Evolutionary conservation across 2,888 invertebrate species (phyloP).

Genomic region (Digitonthophagus gazella): DNA sequence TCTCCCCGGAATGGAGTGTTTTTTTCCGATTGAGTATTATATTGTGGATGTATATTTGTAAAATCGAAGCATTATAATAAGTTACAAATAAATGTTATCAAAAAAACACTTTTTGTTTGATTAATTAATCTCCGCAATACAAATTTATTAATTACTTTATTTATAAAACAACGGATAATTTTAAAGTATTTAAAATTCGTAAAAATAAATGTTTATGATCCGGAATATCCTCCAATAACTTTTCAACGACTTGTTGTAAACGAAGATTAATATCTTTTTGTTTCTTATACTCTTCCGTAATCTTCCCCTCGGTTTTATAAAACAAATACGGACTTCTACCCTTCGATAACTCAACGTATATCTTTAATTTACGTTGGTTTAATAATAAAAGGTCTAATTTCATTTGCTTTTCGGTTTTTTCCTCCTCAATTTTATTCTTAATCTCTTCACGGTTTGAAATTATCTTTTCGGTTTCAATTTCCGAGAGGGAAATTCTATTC

Average conservation of each 20-base stretch:
- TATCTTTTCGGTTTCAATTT: conserved; percentile 15
- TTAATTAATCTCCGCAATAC: not conserved
- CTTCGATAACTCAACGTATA: conserved; percentile 57
- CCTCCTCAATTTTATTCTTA: conserved; percentile 35
- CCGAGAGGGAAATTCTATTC: conserved; percentile 28
- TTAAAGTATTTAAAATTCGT: conserved; percentile 56
- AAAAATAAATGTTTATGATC: conserved; percentile 51
- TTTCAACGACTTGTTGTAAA: conserved; percentile 58
- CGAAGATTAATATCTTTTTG: conserved; percentile 60
- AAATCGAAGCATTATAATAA: conserved; percentile 36
- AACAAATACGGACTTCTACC: conserved; percentile 41
- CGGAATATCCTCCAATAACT: conserved; percentile 63
- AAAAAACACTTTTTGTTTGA: conserved; percentile 22
- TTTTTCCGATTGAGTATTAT: not conserved
- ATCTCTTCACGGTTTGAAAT: conserved; percentile 6
- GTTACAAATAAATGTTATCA: conserved; percentile 42
- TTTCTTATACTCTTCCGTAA: conserved; percentile 59
- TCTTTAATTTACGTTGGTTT: conserved; percentile 66
- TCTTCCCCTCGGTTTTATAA: conserved; percentile 48
- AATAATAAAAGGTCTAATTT: conserved; percentile 63
- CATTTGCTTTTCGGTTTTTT: conserved; percentile 50
- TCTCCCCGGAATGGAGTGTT: no score
- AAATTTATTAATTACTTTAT: not conserved
- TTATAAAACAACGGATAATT: conserved; percentile 35
- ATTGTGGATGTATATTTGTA: conserved; percentile 22